These are phyloP conservation scores for Nesogale talazaci DNA, from an alignment of 2,113 vertebrate genomes.

Conservation along the genomic window DNA sequence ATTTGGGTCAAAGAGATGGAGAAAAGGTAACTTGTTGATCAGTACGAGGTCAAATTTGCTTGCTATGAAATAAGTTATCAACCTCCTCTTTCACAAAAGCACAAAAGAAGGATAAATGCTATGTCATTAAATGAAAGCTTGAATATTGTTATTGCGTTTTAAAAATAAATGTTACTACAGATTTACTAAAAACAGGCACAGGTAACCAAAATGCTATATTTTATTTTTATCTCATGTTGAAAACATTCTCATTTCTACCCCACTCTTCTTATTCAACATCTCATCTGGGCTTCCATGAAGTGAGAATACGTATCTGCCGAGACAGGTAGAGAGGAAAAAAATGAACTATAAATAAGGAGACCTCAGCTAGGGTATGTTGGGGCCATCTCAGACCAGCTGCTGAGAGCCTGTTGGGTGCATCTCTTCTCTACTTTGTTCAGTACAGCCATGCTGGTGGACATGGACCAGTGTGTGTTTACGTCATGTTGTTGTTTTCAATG, in stretches of 20 bases:
- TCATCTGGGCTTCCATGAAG: not conserved
- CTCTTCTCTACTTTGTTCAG: not conserved
- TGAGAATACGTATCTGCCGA: not conserved
- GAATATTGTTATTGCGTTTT: constrained; percentile 38
- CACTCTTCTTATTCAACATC: not conserved
- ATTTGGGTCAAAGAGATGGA: not conserved
- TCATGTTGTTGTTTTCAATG: too few relatives aligned
- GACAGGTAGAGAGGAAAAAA: not conserved
- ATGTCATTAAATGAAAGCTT: not conserved
- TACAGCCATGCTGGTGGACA: not conserved
- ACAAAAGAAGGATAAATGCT: not conserved
- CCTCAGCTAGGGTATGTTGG: too few relatives aligned
- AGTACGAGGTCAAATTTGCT: not conserved
- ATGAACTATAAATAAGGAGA: too few relatives aligned
- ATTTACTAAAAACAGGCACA: constrained; percentile 43
- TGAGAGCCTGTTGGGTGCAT: not conserved
- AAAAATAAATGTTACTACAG: constrained; percentile 49
- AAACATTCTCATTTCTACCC: not conserved
- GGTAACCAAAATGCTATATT: constrained; percentile 17
- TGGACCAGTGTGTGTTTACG: not conserved
- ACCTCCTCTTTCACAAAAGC: constrained; percentile 34
- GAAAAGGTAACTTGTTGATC: not conserved
- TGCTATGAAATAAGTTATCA: not conserved
- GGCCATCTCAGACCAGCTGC: not conserved
- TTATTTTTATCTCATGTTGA: constrained; percentile 26